Evolutionary conservation across 2,113 vertebrate genomes (phyloP), one percentile per base, ranked within the genome.

Genomic region (Oxyura jamaicensis): DNA sequence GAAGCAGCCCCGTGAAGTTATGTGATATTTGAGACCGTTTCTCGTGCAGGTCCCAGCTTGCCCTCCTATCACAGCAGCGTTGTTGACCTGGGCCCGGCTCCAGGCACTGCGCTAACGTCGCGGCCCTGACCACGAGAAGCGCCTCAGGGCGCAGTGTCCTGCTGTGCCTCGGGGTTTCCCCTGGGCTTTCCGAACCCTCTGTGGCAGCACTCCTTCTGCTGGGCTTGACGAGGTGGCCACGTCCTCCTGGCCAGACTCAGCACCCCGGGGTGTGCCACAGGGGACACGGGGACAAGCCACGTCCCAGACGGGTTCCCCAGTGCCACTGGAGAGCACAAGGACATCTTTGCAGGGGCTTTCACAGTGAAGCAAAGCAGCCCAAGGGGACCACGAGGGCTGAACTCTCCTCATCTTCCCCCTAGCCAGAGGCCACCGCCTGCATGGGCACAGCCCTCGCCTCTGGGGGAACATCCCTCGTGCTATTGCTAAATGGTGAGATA

Each of bases 401-500:
- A 68, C 52, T 20, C 11, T 83, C 14, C 15, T 74, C 5, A 2
- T 2, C 13, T 36, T 16, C 20, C 8, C 31, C 31, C 12, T 0
- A 1, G 22, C 42, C 36, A 22, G 0, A 0, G 62, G 62, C 28
- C 39, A 52, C 46, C 0, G 0, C 33, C 33, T 46, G n/a, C 8
- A 12, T 1, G 3, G 77, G 46, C 78, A 93, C 35, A 29, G 23
- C 59, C 60, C 73, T 59, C 46, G 60, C 35, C 65, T 85, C 90
- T 16, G 2, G 62, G 60, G 66, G 42, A 89, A 71, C 29, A 39
- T 76, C 46, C 92, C 2, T 2, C 52, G 79, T 20, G 12, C 93
- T 95, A 20, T 58, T 89, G 77, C 81, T 9, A 91, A 95, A 94
- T 88, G 59, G 88, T 93, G 96, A 97, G 90, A 93, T 88, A 96